These are phyloP conservation scores for Tympanuchus pallidicinctus DNA, from an alignment of 2,113 vertebrate genomes.

Conservation along the genomic window DNA sequence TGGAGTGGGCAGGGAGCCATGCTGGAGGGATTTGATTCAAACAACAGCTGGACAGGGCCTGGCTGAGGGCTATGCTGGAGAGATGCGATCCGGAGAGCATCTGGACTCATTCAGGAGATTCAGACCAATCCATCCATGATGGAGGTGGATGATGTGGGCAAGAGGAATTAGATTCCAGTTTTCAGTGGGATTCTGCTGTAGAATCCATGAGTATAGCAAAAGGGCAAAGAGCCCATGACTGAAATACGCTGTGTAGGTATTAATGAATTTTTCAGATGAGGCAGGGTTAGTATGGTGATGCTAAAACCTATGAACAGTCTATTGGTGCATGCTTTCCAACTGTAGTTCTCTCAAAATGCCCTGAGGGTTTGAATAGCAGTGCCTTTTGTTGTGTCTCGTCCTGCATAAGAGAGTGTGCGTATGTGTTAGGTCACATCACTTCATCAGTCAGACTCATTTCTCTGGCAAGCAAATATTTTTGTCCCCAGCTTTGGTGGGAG, in stretches of 20 bases:
- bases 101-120: slow-evolving; percentile 32
- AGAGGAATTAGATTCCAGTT: background rate
- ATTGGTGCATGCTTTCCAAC: background rate
- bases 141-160: background rate
- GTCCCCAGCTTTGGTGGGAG: background rate
- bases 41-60: slow-evolving; percentile 58
- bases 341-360: background rate
- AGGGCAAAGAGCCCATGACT: background rate
- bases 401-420: background rate
- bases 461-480: background rate
- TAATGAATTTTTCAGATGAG: background rate
- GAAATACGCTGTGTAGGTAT: background rate
- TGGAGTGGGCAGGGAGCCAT: slow-evolving; percentile 44
- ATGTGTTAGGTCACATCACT: background rate
- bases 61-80: slow-evolving; percentile 18
- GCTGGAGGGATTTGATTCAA: slow-evolving; percentile 36
- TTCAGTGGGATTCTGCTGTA: background rate
- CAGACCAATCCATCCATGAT: background rate
- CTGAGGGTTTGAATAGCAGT: background rate
- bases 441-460: background rate
- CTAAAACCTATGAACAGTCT: background rate
- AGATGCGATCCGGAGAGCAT: slow-evolving; percentile 34
- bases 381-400: background rate
- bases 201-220: background rate
- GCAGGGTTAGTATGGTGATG: background rate